Conservation (phyloP, 2,888 invertebrate genomes). For the Eretmocerus hayati region DNA sequence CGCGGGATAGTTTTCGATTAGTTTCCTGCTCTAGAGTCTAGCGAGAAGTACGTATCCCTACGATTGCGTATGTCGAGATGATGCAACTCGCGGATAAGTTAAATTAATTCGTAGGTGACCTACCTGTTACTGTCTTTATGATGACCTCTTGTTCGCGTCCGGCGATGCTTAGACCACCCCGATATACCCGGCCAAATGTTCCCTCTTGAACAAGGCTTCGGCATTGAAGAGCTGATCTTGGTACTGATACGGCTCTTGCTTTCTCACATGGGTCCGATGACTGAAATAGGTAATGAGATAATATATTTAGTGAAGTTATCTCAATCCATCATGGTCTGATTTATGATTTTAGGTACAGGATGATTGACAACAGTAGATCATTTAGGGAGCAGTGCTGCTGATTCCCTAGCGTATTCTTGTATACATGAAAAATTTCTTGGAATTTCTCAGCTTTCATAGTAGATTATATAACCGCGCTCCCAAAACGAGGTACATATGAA, state of each 20-base stretch:
- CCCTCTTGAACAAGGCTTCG: slow-evolving; percentile 67
- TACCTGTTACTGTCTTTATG: slow-evolving; percentile 75
- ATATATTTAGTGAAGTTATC: no score
- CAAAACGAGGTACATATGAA: no score
- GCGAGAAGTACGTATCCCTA: background rate
- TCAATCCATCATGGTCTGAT: no score
- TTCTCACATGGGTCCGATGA: slow-evolving; percentile 55
- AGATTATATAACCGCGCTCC: no score
- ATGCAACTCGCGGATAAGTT: slow-evolving; percentile 3
- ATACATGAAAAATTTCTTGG: no score
- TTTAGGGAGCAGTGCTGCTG: no score
- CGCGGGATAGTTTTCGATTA: slow-evolving; percentile 9
- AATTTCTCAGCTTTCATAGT: no score
- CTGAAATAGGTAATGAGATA: no score
- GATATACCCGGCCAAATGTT: slow-evolving; percentile 81
- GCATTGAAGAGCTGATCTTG: slow-evolving; percentile 56
- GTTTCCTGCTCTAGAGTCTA: slow-evolving; percentile 9
- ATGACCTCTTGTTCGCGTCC: slow-evolving; percentile 67
- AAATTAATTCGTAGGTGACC: slow-evolving; percentile 14
- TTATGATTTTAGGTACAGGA: no score
- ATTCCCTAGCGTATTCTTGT: no score
- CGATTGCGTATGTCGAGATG: background rate
- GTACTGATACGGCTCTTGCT: slow-evolving; percentile 55
- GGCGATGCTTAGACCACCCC: slow-evolving; percentile 61
- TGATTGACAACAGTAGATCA: no score